These are phyloP conservation scores for Omphaloscelis lunosa DNA, from an alignment of 2,888 invertebrate species.

Conservation along the genomic window DNA sequence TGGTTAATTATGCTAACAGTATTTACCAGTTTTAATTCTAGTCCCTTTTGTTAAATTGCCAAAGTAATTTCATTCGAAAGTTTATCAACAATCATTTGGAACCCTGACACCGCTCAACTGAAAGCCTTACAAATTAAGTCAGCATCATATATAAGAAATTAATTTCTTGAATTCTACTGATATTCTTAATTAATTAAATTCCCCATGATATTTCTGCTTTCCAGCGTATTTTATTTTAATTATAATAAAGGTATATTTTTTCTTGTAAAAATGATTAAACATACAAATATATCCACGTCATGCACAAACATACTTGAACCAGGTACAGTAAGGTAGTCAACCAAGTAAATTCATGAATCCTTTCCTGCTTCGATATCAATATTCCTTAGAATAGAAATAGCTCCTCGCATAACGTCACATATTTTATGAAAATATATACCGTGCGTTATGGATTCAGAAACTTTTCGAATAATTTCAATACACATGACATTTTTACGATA, in stretches of 20 bases:
- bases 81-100: constrained; percentile 62
- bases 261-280: neutral
- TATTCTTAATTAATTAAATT: constrained; percentile 20
- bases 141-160: constrained; percentile 36
- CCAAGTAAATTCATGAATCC: constrained; percentile 10
- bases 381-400: constrained; percentile 11
- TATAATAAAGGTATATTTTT: neutral
- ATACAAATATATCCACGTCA: neutral
- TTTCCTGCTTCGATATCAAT: constrained; percentile 1
- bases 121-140: constrained; percentile 55
- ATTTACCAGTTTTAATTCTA: constrained; percentile 44
- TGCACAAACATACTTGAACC: neutral
- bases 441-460: constrained; percentile 40
- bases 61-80: constrained; percentile 61
- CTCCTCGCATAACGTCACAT: constrained; percentile 31
- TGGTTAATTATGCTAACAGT: constrained; percentile 19
- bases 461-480: constrained; percentile 72
- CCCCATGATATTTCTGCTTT: neutral
- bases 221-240: neutral
- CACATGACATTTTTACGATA: constrained; percentile 68
- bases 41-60: constrained; percentile 48
- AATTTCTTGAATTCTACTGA: constrained; percentile 23
- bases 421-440: constrained; percentile 29
- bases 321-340: neutral
- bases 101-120: constrained; percentile 39